Evolutionary conservation across 2,797 vertebrate species (phyloP), one percentile per base, ranked within the genome.

Genomic region (Aeoliscus strigatus): DNA sequence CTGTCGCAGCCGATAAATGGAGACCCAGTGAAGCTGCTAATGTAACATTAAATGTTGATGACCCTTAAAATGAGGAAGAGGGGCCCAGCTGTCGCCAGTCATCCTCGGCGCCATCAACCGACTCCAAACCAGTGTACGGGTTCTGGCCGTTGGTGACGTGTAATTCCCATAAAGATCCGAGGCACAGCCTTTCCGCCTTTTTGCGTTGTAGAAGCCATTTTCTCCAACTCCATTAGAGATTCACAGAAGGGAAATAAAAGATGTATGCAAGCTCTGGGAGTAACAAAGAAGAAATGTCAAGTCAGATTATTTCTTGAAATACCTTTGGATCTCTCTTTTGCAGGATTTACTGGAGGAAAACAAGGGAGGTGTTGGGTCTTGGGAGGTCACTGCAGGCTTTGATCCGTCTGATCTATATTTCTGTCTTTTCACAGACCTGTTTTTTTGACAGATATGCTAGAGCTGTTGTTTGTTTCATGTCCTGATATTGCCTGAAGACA

Each of bases 31-130:
- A 78, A 75, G 75, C 73, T 69, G 27, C 77, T 77, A 73, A 83
- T 78, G 62, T 80, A 70, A 69, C 70, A 84, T 83, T 83, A 84
- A 82, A 80, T 73, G 70, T 82, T 86, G 72, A 82, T 81, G 79
- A 82, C 77, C 77, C 78, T 78, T 80, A 75, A 81, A 81, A 76
- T 75, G 70, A 75, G 59, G 55, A 66, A 75, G 73, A 81, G 73
- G 70, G 29, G 30, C 49, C 65, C 80, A 79, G 79, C 82, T 83
- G 77, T 79, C 71, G 44, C 60, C 73, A 70, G 76, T 78, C 82
- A 73, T 79, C 70, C 68, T 64, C 58, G 61, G 71, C 66, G 62
- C 67, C 70, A 58, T 75, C 74, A 55, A 49, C 70, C 41, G 70
- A 37, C 58, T 58, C 57, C 51, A 39, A 68, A 71, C 54, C 51